Percentiles rank a stretch among this genome's conserved stretches.
Conservation (phyloP, 2,888 invertebrate species). For the Drosophila hawaiiensis region DNA sequence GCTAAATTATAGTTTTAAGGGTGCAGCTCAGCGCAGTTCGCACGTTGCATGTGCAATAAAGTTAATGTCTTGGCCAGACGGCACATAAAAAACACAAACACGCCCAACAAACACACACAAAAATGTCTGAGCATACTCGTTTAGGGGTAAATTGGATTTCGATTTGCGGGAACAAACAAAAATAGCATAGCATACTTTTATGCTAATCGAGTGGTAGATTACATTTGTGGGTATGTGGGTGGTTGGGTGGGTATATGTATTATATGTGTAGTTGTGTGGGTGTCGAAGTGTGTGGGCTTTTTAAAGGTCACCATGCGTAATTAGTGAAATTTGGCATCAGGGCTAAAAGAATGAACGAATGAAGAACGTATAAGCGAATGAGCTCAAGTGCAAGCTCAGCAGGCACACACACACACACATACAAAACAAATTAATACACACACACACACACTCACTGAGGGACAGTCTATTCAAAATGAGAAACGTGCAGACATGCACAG, state of each 20-base stretch:
- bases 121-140: conserved; percentile 13
- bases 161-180: conserved; percentile 26
- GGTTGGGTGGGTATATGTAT: neutral
- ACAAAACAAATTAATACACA: conserved; percentile 10
- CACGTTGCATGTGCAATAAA: conserved; percentile 37
- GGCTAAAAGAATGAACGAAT: conserved; percentile 51
- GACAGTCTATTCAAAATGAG: conserved; percentile 53
- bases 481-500: conserved; percentile 61
- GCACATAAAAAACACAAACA: conserved; percentile 18
- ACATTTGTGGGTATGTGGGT: neutral
- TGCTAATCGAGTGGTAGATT: conserved; percentile 53
- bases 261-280: neutral
- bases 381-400: conserved; percentile 57
- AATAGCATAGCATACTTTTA: conserved; percentile 48
- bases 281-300: conserved; percentile 15
- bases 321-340: conserved; percentile 78
- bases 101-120: conserved; percentile 3
- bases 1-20: conserved; percentile 1
- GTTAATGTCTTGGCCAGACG: conserved; percentile 48
- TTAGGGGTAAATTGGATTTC: conserved; percentile 26
- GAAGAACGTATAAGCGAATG: conserved; percentile 44
- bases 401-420: conserved; percentile 23
- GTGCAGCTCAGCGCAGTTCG: conserved; percentile 16
- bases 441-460: conserved; percentile 5
- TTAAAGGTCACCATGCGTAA: conserved; percentile 68